phyloP scores from a whole-genome alignment of 2,797 vertebrate genomes.

The Eptatretus atami region DNA sequence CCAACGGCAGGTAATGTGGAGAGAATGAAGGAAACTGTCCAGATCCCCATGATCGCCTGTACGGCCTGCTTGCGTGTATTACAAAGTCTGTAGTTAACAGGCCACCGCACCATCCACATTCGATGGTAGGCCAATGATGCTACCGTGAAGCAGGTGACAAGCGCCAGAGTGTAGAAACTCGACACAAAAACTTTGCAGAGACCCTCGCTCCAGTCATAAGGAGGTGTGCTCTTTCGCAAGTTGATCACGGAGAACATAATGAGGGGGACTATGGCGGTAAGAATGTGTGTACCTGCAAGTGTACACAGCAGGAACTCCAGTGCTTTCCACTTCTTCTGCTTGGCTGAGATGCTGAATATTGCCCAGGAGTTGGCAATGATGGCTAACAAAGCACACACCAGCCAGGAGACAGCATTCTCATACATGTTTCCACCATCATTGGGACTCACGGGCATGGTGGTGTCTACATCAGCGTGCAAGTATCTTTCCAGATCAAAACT shows the following conservation, averaged over 20 bases:
- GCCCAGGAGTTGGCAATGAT: constrained; percentile 66
- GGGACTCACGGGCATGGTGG: too few relatives aligned
- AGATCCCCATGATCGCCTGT: constrained; percentile 75
- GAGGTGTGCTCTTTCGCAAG: constrained; percentile 33
- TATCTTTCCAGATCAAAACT: too few relatives aligned
- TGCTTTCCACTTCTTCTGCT: constrained; percentile 82
- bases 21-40: constrained; percentile 79
- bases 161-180: constrained; percentile 60
- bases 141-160: constrained; percentile 74
- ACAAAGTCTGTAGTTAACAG: constrained; percentile 62
- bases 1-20: constrained; percentile 61
- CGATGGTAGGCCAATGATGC: constrained; percentile 75
- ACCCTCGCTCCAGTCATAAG: constrained; percentile 63
- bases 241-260: constrained; percentile 58
- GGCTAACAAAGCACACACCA: constrained; percentile 48
- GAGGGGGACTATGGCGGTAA: constrained; percentile 52
- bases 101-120: constrained; percentile 95
- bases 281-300: constrained; percentile 58
- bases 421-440: constrained; percentile 15
- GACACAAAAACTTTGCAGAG: constrained; percentile 78
- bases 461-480: too few relatives aligned
- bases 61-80: constrained; percentile 73
- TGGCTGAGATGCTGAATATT: constrained; percentile 60
- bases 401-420: constrained; percentile 52
- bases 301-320: constrained; percentile 65